phyloP scores from a whole-genome alignment of 2,797 vertebrate genomes.

The Epinephelus coioides region DNA sequence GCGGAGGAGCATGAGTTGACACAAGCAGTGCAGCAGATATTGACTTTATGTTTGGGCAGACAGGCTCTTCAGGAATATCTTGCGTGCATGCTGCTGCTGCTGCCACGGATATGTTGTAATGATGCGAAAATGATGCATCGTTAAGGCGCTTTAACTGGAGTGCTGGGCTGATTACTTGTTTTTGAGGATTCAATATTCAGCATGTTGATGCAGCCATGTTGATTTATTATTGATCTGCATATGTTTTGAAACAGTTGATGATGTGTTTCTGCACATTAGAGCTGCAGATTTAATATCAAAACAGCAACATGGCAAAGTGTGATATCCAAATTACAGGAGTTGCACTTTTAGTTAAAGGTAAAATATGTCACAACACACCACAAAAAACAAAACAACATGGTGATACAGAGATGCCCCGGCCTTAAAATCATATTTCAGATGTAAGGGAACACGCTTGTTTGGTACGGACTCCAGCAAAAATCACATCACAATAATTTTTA shows the following conservation, averaged over 20 bases:
- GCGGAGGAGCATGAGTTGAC: conserved; percentile 36
- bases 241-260: neutral
- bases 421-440: too few species aligned
- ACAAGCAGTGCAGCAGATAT: conserved; percentile 45
- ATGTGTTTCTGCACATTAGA: neutral
- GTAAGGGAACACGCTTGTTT: too few species aligned
- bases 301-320: too few species aligned
- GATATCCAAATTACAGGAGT: too few species aligned
- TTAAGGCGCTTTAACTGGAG: neutral
- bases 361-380: too few species aligned
- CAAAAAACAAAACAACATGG: too few species aligned
- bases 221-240: neutral
- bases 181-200: neutral
- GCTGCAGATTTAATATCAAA: too few species aligned
- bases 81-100: neutral
- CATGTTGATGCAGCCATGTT: neutral
- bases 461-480: too few species aligned
- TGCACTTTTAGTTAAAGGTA: too few species aligned
- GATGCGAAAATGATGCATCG: neutral
- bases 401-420: too few species aligned
- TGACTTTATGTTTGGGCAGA: conserved; percentile 10
- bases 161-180: neutral
- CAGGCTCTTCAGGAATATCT: neutral
- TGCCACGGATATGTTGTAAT: neutral
- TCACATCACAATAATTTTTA: too few species aligned